Conservation (phyloP, 2,113 vertebrate species). For the Rhabdornis inornatus region DNA sequence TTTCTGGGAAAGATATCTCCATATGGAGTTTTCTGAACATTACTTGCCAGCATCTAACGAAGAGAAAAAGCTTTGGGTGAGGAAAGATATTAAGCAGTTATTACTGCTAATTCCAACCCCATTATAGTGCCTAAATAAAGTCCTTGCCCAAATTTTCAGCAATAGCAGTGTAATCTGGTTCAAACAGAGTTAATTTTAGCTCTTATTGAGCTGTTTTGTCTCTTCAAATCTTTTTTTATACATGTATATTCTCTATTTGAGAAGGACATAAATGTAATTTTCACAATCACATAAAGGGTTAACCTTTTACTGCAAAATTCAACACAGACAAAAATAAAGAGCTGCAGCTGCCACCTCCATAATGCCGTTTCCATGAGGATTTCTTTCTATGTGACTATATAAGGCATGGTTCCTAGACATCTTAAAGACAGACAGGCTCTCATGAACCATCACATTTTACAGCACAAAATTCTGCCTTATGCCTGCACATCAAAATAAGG, state of each 20-base stretch:
- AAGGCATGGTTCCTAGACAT: conserved; percentile 25
- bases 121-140: neutral
- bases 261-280: neutral
- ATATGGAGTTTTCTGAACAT: neutral
- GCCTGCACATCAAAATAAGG: neutral
- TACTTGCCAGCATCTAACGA: neutral
- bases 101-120: neutral
- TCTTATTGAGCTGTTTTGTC: neutral
- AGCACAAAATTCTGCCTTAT: neutral
- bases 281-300: neutral
- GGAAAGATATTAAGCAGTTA: neutral
- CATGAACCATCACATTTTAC: neutral
- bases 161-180: neutral
- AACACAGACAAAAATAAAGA: conserved; percentile 32
- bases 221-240: neutral
- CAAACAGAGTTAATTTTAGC: neutral
- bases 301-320: conserved; percentile 41
- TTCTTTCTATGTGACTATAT: conserved; percentile 45
- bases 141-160: neutral
- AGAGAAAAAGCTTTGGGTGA: neutral
- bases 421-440: conserved; percentile 38
- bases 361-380: conserved; percentile 60
- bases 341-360: conserved; percentile 51
- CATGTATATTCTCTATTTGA: neutral
- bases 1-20: neutral